Conservation (phyloP, 1,140 invertebrate genomes). For the Neomicropteryx cornuta region DNA sequence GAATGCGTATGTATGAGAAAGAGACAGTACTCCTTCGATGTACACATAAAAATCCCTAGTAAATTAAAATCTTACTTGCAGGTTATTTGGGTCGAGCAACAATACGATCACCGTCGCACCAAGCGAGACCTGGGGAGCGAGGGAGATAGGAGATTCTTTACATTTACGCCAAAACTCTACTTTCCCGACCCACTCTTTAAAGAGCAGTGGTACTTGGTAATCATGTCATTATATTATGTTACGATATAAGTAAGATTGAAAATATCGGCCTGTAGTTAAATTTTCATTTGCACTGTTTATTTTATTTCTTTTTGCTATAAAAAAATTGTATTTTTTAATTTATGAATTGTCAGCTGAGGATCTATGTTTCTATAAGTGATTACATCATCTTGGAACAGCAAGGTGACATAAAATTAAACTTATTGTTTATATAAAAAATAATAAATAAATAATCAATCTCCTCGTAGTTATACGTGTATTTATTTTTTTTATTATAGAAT, state of each 20-base stretch:
- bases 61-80: slow-evolving; percentile 27
- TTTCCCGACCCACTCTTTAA: slow-evolving; percentile 89
- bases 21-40: too few relatives aligned
- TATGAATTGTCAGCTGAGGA: neutral
- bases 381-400: neutral
- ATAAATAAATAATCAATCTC: neutral
- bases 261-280: neutral
- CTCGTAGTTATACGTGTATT: slow-evolving; percentile 8
- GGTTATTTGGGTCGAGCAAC: slow-evolving; percentile 87
- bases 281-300: slow-evolving; percentile 5
- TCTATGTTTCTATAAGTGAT: neutral
- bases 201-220: slow-evolving; percentile 96
- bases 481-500: slow-evolving; percentile 46
- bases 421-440: too few relatives aligned
- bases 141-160: slow-evolving; percentile 23
- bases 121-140: slow-evolving; percentile 65
- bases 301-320: slow-evolving; percentile 4
- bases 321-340: neutral
- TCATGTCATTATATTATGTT: neutral
- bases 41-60: neutral
- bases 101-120: slow-evolving; percentile 67
- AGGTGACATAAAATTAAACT: too few relatives aligned
- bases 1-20: neutral
- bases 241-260: neutral
- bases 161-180: slow-evolving; percentile 38